Evolutionary conservation across 2,113 vertebrate species (phyloP).

Genomic region (Callorhinus ursinus): DNA sequence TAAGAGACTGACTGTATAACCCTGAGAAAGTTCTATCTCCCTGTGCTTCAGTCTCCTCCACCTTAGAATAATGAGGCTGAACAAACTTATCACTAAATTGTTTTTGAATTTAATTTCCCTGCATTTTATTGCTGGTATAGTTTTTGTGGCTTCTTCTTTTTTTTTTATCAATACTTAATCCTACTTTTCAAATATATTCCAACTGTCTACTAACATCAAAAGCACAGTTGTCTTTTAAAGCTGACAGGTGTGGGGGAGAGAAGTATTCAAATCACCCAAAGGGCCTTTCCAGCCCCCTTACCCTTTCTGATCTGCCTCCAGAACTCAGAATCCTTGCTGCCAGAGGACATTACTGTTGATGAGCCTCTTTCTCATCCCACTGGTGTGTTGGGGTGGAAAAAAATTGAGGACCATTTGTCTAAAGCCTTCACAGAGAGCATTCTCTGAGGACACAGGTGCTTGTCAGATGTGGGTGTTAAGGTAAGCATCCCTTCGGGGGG

Average conservation of each 20-base stretch:
- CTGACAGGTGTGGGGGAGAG: background rate
- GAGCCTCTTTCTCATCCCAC: background rate
- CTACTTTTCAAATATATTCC: slow-evolving; percentile 13
- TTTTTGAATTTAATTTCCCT: background rate
- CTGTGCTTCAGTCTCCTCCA: background rate
- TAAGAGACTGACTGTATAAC: background rate
- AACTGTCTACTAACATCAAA: slow-evolving; percentile 13
- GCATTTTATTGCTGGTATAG: background rate
- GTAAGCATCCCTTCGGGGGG: background rate
- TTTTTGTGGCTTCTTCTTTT: background rate
- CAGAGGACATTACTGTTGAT: background rate
- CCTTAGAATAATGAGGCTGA: background rate
- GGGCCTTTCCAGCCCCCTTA: background rate
- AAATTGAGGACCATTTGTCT: background rate
- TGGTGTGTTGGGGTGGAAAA: background rate
- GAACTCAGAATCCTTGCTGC: background rate
- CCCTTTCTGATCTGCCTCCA: background rate
- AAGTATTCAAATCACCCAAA: background rate
- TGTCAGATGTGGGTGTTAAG: background rate
- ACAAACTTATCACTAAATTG: background rate
- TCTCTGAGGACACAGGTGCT: background rate
- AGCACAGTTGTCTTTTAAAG: slow-evolving; percentile 18
- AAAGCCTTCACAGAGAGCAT: background rate
- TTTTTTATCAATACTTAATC: background rate
- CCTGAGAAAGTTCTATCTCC: background rate